A percentile compares a stretch with the other conserved stretches of the same genome.
phyloP scores from a whole-genome alignment of 2,113 vertebrate genomes.

The Jaculus jaculus region DNA sequence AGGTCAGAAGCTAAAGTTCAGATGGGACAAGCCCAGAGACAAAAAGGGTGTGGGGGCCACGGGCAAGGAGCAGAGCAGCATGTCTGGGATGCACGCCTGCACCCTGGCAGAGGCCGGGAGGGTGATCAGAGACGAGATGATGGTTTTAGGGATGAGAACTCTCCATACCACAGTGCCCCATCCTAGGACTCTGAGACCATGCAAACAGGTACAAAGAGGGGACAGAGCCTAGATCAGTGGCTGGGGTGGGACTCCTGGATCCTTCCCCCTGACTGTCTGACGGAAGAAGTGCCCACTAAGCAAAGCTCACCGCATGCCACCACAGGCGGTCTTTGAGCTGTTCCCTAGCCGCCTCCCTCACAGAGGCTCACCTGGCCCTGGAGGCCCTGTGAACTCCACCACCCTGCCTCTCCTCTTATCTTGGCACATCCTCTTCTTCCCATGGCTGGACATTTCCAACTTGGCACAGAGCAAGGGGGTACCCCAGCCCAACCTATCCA shows the following conservation, averaged over 20 bases:
- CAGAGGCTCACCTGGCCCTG: neutral
- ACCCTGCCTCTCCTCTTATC: neutral
- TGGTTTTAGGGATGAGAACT: rapidly evolving
- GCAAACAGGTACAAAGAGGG: neutral
- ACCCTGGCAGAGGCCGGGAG: rapidly evolving
- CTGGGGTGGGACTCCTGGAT: neutral
- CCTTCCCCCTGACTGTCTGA: neutral
- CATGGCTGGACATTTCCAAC: neutral
- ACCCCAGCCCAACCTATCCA: neutral
- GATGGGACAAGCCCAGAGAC: no score
- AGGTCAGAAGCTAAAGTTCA: neutral
- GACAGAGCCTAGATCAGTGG: neutral
- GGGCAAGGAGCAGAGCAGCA: neutral
- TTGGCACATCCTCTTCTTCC: neutral
- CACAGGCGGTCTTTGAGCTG: neutral
- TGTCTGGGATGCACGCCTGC: neutral
- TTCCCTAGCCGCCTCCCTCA: no score
- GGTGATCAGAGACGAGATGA: rapidly evolving
- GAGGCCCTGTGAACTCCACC: no score
- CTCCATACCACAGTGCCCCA: rapidly evolving
- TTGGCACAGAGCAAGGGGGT: neutral
- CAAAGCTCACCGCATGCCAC: rapidly evolving
- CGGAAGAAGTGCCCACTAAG: no score
- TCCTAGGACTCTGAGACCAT: neutral
- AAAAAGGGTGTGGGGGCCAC: no score